These are phyloP conservation scores for Oryzias dopingdopingensis DNA, from an alignment of 2,797 vertebrate genomes.

Conservation along the genomic window DNA sequence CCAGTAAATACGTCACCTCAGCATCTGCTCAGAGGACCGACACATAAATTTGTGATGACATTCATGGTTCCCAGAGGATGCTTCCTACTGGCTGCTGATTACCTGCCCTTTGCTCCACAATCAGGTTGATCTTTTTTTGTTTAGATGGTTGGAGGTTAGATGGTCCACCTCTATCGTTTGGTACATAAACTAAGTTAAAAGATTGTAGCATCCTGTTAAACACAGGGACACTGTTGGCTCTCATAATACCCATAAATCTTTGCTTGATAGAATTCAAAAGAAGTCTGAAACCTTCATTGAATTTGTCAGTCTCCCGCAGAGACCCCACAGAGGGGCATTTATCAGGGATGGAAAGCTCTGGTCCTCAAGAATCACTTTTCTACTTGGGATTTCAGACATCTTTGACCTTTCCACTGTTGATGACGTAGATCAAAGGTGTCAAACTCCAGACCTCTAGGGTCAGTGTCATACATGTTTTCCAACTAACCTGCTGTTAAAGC, in stretches of 20 bases:
- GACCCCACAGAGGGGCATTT: too few species aligned
- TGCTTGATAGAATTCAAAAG: background rate
- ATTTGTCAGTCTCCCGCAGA: too few species aligned
- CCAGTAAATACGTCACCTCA: constrained; percentile 16
- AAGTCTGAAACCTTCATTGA: background rate
- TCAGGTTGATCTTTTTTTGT: constrained; percentile 12
- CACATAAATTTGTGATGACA: constrained; percentile 1
- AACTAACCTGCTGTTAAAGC: too few species aligned
- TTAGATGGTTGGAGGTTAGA: constrained; percentile 2
- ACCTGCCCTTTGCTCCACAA: constrained; percentile 19
- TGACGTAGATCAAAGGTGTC: too few species aligned
- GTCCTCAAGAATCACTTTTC: too few species aligned
- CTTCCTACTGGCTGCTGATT: constrained; percentile 2
- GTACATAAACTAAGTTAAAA: background rate
- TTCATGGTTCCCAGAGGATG: constrained; percentile 14
- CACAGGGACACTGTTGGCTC: constrained; percentile 2
- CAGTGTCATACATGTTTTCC: too few species aligned
- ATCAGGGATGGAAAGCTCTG: too few species aligned
- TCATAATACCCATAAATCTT: constrained; percentile 1
- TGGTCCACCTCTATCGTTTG: constrained; percentile 1
- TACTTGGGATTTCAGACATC: too few species aligned
- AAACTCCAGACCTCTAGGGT: too few species aligned
- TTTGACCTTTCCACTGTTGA: too few species aligned
- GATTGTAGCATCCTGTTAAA: background rate
- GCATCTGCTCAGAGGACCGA: constrained; percentile 1